Evolutionary conservation across 2,888 invertebrate species (phyloP), one percentile per base, ranked within the genome.

Genomic region (Nipponacmea schrenckii): DNA sequence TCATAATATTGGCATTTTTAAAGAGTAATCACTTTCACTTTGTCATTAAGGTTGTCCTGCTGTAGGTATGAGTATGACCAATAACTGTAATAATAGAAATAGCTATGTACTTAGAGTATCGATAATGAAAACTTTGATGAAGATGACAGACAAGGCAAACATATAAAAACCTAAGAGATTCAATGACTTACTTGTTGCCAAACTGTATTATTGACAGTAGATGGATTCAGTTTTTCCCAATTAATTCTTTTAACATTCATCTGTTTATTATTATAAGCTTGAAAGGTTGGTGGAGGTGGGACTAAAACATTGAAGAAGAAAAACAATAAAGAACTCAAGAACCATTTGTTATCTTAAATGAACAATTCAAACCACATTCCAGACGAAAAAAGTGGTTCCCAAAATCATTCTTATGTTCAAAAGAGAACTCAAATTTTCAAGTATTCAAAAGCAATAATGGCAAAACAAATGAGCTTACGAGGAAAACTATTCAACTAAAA

Each of bases 191-290:
- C 87, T 83, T 88, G 86, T 70, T 85, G 84, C 89, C 88, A 89
- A 50, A 88, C 80, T 39, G 88, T 86, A 74, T 87, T 83, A 69
- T 85, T 84, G 26, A 85, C 81, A 67, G 80, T 78, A 39, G 81
- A 82, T 62, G 80, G 77, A 72, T 87, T 85, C 27, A 88, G 74
- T 70, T 88, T 88, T 77, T 88, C 88, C 89, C 89, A 89, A 79
- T 89, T 88, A 31, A 89, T 85, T 69, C 88, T 75, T 72, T 88
- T 88, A 12, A 88, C 86, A 70, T 82, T 83, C 83, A 85, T 83
- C 70, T 79, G 78, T 64, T 71, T 67, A 15, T 31, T 17, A 27
- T 45, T 20, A 17, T 26, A 17, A 4, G 69, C 45, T 17, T 24
- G 17, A 24, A 17, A 31, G n/a, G 26, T 8, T 24, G 24, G 24